Conservation (phyloP, 2,113 vertebrate species). For the Laticauda colubrina region DNA sequence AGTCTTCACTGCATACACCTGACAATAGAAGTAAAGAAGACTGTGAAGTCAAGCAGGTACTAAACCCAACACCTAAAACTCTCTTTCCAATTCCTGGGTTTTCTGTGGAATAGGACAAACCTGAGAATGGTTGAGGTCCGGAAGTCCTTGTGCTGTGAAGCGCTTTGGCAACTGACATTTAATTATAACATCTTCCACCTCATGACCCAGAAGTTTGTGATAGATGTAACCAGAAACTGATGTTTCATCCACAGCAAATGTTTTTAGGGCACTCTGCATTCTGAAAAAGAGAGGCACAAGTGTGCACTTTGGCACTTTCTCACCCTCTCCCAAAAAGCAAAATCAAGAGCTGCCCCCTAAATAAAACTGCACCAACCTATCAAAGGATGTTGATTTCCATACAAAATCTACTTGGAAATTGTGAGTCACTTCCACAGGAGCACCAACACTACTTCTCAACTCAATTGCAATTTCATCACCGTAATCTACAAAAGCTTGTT, state of each 20-base stretch:
- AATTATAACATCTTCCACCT: constrained; percentile 98
- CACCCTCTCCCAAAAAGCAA: not conserved
- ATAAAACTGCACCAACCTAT: constrained; percentile 74
- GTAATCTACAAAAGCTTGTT: constrained; percentile 85
- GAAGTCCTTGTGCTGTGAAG: constrained; percentile 95
- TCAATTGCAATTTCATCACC: constrained; percentile 99
- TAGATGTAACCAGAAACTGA: constrained; percentile 98
- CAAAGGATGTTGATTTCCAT: constrained; percentile 99
- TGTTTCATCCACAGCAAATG: constrained; percentile 95
- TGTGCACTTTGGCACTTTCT: too few relatives aligned
- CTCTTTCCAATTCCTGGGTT: rapidly evolving
- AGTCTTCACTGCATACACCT: constrained; percentile 98
- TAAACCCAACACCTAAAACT: not conserved
- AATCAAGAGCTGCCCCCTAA: not conserved
- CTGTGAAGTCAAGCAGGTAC: not conserved
- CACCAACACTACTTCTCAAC: constrained; percentile 92
- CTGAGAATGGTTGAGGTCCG: constrained; percentile 99
- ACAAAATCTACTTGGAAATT: constrained; percentile 99
- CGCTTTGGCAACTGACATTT: constrained; percentile 98
- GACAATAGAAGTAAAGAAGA: rapidly evolving
- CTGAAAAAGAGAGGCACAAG: constrained; percentile 58
- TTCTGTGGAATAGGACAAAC: constrained; percentile 54
- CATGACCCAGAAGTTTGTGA: constrained; percentile 94
- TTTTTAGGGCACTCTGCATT: constrained; percentile 98
- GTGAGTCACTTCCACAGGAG: constrained; percentile 93